A percentile compares a stretch with the other conserved stretches of the same genome.
Evolutionary conservation across 2,888 invertebrate genomes (phyloP).

Genomic region (Eilema sororculum): DNA sequence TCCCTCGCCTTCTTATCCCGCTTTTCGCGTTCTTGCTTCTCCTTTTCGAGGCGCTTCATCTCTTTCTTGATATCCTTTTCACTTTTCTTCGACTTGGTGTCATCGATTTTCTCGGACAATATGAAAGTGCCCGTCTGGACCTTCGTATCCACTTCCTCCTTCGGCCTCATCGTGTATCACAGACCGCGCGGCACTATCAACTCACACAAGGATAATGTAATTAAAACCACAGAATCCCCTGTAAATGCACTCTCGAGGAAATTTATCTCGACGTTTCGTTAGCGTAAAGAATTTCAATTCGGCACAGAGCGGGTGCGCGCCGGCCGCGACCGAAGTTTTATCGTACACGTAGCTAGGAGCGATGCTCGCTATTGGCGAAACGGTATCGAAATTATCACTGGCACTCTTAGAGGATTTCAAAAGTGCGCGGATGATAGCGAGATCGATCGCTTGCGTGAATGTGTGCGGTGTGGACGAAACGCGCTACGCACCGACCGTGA

Average conservation of each 20-base stretch:
- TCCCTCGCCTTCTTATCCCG: conserved; percentile 84
- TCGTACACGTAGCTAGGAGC: conserved; percentile 63
- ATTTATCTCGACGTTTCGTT: conserved; percentile 66
- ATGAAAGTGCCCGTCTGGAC: conserved; percentile 85
- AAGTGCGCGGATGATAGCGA: conserved; percentile 64
- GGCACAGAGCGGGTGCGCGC: conserved; percentile 64
- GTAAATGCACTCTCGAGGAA: conserved; percentile 68
- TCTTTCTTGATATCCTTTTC: conserved; percentile 85
- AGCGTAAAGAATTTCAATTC: conserved; percentile 69
- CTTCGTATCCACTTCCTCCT: conserved; percentile 76
- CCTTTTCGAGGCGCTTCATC: conserved; percentile 83
- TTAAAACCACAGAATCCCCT: conserved; percentile 66
- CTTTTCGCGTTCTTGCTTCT: conserved; percentile 82
- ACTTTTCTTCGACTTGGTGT: conserved; percentile 80
- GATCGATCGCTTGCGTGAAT: conserved; percentile 44
- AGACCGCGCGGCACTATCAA: conserved; percentile 43
- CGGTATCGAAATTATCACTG: conserved; percentile 77
- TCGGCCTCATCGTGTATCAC: conserved; percentile 76
- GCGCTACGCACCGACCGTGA: conserved; percentile 67
- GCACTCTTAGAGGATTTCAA: conserved; percentile 72
- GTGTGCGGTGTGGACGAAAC: conserved; percentile 49
- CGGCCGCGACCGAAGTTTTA: conserved; percentile 61
- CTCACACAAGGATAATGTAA: conserved; percentile 68
- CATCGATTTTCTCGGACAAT: conserved; percentile 86
- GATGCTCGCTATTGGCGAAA: conserved; percentile 73